These are phyloP conservation scores for Deilephila porcellus DNA, from an alignment of 2,888 invertebrate genomes.

Conservation along the genomic window DNA sequence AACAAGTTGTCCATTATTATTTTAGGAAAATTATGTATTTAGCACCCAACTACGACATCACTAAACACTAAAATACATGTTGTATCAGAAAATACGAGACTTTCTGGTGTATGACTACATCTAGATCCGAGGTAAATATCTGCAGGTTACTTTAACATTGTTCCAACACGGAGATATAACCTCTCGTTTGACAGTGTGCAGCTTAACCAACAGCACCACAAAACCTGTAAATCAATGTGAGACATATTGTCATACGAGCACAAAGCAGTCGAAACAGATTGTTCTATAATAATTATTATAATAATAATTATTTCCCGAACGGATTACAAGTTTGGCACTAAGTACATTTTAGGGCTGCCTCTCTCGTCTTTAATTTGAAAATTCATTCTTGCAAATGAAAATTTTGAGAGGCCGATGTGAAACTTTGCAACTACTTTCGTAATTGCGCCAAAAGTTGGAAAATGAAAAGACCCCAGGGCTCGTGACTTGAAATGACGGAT, in stretches of 20 bases:
- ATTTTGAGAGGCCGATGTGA: constrained; percentile 57
- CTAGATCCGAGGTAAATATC: too few species aligned
- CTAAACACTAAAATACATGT: too few species aligned
- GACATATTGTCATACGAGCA: background rate
- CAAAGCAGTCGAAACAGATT: background rate
- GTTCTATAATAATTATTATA: constrained; percentile 34
- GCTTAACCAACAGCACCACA: too few species aligned
- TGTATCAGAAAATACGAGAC: too few species aligned
- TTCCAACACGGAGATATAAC: too few species aligned
- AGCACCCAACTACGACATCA: too few species aligned
- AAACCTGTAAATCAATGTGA: too few species aligned
- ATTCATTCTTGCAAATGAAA: constrained; percentile 66
- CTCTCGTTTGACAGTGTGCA: too few species aligned
- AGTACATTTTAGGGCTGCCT: constrained; percentile 42
- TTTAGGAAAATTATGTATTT: too few species aligned
- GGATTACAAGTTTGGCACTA: constrained; percentile 17
- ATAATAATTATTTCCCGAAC: background rate
- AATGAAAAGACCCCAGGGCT: constrained; percentile 64
- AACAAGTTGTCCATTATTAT: too few species aligned
- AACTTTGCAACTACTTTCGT: constrained; percentile 76
- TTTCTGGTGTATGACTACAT: too few species aligned
- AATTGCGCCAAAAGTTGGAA: constrained; percentile 73
- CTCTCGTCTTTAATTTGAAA: constrained; percentile 55
- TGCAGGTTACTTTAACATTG: too few species aligned
- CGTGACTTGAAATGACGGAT: constrained; percentile 60